These are phyloP conservation scores for Oryzias curvinotus DNA, from an alignment of 2,113 vertebrate species.

Conservation along the genomic window DNA sequence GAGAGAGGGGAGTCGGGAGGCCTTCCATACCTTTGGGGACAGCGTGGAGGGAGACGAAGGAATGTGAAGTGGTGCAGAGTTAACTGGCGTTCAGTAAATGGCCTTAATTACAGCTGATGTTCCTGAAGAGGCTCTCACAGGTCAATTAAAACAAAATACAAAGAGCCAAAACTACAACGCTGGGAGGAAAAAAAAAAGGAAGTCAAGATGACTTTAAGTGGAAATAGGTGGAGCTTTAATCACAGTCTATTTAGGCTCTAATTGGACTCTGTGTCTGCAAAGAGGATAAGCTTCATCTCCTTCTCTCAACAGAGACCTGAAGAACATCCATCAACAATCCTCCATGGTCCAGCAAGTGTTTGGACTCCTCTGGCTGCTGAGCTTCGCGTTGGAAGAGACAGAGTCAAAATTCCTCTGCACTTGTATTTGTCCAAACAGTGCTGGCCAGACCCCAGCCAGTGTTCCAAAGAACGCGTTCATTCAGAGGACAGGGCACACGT, in stretches of 20 bases:
- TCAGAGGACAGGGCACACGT: conserved; percentile 65
- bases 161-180: conserved; percentile 29
- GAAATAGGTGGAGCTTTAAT: conserved; percentile 53
- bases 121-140: conserved; percentile 59
- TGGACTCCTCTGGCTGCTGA: conserved; percentile 37
- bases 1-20: conserved; percentile 19
- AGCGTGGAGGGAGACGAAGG: conserved; percentile 37
- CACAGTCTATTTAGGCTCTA: conserved; percentile 33
- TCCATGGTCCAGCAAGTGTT: conserved; percentile 63
- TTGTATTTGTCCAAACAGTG: conserved; percentile 68
- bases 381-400: conserved; percentile 39
- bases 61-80: conserved; percentile 59
- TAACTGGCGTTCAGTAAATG: conserved; percentile 52
- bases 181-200: conserved; percentile 35
- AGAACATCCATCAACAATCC: conserved; percentile 44
- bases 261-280: conserved; percentile 51
- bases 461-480: conserved; percentile 62
- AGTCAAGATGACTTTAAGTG: conserved; percentile 48
- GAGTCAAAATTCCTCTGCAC: conserved; percentile 63
- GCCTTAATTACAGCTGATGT: conserved; percentile 62
- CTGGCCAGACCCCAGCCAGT: conserved; percentile 59
- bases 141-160: conserved; percentile 50
- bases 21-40: conserved; percentile 52
- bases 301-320: conserved; percentile 32
- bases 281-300: conserved; percentile 59